phyloP scores from a whole-genome alignment of 2,888 invertebrate species.

The Xylocampa areola region DNA sequence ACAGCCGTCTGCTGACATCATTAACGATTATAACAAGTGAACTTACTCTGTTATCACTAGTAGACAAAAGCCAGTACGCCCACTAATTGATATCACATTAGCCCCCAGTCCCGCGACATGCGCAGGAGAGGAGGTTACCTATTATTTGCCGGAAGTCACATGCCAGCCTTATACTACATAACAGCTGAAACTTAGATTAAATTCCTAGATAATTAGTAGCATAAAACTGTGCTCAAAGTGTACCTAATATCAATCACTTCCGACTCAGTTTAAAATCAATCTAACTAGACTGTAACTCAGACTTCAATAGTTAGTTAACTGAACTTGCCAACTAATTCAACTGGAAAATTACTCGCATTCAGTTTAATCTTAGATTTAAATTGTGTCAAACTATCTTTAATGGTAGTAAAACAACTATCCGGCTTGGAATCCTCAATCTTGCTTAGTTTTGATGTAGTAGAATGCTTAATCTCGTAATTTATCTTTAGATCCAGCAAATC shows the following conservation, averaged over 20 bases:
- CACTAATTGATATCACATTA: no score
- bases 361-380: constrained; percentile 50
- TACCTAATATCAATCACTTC: constrained; percentile 32
- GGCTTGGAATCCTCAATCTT: constrained; percentile 10
- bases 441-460: constrained; percentile 13
- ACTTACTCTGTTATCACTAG: no score
- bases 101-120: no score
- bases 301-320: constrained; percentile 46
- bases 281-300: constrained; percentile 36
- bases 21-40: no score
- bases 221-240: constrained; percentile 21
- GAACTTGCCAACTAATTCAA: constrained; percentile 39
- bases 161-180: constrained; percentile 22
- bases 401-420: constrained; percentile 24
- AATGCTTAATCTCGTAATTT: constrained; percentile 11
- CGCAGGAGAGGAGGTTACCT: no score
- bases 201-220: constrained; percentile 35
- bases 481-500: constrained; percentile 10
- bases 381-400: constrained; percentile 29
- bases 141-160: no score
- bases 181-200: constrained; percentile 24
- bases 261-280: constrained; percentile 52
- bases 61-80: no score
- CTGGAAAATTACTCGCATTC: constrained; percentile 43
- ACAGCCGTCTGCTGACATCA: no score